Conservation (phyloP, 2,888 invertebrate genomes). For the Alcis repandata region DNA sequence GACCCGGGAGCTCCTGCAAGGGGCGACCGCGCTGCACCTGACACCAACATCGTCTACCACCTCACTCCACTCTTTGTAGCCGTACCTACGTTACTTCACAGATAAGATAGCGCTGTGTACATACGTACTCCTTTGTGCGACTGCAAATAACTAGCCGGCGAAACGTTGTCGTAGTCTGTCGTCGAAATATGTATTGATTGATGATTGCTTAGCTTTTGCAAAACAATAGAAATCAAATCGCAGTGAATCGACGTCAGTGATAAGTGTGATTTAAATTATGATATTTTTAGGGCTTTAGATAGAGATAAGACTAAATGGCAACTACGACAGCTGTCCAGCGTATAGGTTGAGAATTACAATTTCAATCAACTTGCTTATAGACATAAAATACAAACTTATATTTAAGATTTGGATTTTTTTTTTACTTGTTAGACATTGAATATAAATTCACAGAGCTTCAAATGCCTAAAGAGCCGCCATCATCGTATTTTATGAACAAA, state of each 20-base stretch:
- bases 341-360: too few species aligned
- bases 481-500: too few species aligned
- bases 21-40: constrained; percentile 74
- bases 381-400: too few species aligned
- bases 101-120: constrained; percentile 74
- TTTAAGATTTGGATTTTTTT: too few species aligned
- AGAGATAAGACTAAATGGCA: too few species aligned
- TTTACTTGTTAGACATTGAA: too few species aligned
- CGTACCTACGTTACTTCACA: constrained; percentile 62
- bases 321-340: too few species aligned
- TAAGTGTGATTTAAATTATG: constrained; percentile 6
- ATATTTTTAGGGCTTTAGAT: constrained; percentile 8
- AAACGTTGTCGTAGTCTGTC: constrained; percentile 38
- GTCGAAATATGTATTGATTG: constrained; percentile 42
- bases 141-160: constrained; percentile 58
- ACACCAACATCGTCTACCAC: constrained; percentile 76
- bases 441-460: too few species aligned
- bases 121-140: constrained; percentile 59
- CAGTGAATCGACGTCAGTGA: constrained; percentile 10
- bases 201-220: constrained; percentile 23
- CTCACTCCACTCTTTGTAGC: constrained; percentile 57
- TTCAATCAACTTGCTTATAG: neutral
- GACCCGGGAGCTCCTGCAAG: constrained; percentile 55
- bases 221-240: constrained; percentile 26
- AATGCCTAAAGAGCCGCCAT: too few species aligned